Evolutionary conservation across 2,797 vertebrate species (phyloP), one percentile per base, ranked within the genome.

Genomic region (Florisuga fusca): DNA sequence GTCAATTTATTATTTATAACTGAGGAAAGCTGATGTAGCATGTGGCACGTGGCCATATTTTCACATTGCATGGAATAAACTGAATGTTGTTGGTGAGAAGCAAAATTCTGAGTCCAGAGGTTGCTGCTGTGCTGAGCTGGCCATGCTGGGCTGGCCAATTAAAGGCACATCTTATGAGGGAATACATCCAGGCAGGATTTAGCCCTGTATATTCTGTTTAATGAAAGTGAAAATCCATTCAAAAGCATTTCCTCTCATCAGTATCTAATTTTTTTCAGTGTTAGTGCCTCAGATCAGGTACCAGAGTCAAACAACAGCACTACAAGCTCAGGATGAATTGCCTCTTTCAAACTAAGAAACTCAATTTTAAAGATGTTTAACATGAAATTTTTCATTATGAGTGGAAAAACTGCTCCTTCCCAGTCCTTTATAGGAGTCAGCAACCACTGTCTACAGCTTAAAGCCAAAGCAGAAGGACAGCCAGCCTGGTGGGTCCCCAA

Each of bases 91-190:
- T 46, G 36, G 16, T 58, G 4, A 48, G 43, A 34, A 38, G 31
- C 5, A 25, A 25, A 61, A 48, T n/a, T 59, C 55, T 12, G 46
- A 43, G 68, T 20, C 31, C 19, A 6, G 38, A 0, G 1, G 27
- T 29, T 23, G 38, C 46, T 53, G 41, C 11, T 1, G 5, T 0
- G 0, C 33, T 0, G 0, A 11, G 27, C 10, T 38, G 45, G 20
- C 48, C 1, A 0, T 41, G 34, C 41, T 51, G 68, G 45, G n/a
- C 29, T 61, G 72, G 48, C 13, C 13, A 6, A 34, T 16, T 15
- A 20, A n/a, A 23, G 36, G 25, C 23, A 9, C 55, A 3, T 6
- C 41, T 50, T 73, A 43, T 31, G 33, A 20, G 50, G 36, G 36
- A 43, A 12, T 9, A 5, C 10, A 3, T 31, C 15, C 36, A 9